Percentiles rank a stretch among this genome's conserved stretches.
Evolutionary conservation across 2,113 vertebrate genomes (phyloP).

Genomic region (Eira barbara): DNA sequence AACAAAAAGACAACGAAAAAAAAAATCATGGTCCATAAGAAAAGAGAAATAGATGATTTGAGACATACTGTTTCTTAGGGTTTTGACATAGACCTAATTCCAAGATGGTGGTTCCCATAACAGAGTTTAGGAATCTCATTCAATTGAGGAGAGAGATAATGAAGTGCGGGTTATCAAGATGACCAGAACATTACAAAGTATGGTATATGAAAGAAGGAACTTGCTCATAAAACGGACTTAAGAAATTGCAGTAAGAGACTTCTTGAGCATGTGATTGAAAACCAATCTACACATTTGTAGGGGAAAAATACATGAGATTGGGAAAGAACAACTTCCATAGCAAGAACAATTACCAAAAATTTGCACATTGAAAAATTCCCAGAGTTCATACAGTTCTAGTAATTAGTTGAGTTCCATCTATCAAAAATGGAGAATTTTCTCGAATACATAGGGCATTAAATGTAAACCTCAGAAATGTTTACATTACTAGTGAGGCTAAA

Average conservation of each 20-base stretch:
- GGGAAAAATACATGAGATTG: not conserved
- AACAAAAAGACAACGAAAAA: not conserved
- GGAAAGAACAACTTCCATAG: not conserved
- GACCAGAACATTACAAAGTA: not conserved
- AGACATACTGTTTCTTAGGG: not conserved
- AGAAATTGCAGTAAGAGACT: not conserved
- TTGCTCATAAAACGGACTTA: not conserved
- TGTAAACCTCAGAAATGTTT: not conserved
- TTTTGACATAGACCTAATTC: not conserved
- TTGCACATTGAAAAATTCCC: not conserved
- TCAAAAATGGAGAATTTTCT: not conserved
- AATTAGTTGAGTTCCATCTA: not conserved
- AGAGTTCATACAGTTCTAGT: not conserved
- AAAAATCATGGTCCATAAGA: not conserved
- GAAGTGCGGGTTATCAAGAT: not conserved
- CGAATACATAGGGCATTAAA: not conserved
- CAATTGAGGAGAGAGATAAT: not conserved
- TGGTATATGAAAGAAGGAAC: not conserved
- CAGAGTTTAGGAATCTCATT: not conserved
- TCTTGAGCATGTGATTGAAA: not conserved
- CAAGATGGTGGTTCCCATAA: not conserved
- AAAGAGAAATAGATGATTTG: not conserved
- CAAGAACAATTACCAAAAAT: not conserved
- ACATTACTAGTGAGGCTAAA: not conserved
- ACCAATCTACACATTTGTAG: not conserved